Evolutionary conservation across 2,113 vertebrate genomes (phyloP).

Genomic region (Ptychochromis oligacanthus): DNA sequence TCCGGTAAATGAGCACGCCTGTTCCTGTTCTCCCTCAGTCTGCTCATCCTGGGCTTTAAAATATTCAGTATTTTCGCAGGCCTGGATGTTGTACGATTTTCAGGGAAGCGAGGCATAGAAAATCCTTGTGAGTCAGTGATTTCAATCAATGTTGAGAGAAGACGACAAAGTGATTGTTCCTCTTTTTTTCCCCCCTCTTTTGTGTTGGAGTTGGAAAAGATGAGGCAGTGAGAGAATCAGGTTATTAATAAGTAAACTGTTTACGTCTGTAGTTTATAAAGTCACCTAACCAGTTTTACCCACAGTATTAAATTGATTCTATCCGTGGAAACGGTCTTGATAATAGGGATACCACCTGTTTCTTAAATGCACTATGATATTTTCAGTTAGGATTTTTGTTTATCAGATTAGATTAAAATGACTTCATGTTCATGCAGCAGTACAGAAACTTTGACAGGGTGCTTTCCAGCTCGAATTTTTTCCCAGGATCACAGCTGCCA

Average conservation of each 20-base stretch:
- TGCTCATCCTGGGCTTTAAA: conserved; percentile 71
- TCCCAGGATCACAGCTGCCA: conserved; percentile 36
- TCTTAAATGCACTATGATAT: not conserved
- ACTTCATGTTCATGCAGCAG: conserved; percentile 1
- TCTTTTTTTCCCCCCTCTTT: not conserved
- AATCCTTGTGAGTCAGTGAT: conserved; percentile 79
- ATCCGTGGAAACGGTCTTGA: not conserved
- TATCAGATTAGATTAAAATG: not conserved
- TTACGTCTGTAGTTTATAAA: not conserved
- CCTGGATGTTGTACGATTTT: conserved; percentile 60
- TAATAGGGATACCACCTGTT: not conserved
- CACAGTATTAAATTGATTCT: not conserved
- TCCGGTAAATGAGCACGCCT: conserved; percentile 33
- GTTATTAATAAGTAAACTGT: not conserved
- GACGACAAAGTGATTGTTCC: conserved; percentile 44
- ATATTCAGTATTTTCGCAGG: conserved; percentile 76
- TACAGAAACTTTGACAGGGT: not conserved
- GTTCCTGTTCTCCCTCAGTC: conserved; percentile 37
- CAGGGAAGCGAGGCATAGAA: conserved; percentile 59
- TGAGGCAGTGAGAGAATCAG: not conserved
- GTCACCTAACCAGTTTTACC: not conserved
- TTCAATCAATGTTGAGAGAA: conserved; percentile 73
- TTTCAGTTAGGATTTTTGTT: not conserved
- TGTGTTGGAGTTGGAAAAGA: not conserved
- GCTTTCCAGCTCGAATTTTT: not conserved